Percentiles rank a stretch among this genome's conserved stretches.
These are phyloP conservation scores for Ceryle rudis DNA, from an alignment of 2,797 vertebrate species.

Conservation along the genomic window DNA sequence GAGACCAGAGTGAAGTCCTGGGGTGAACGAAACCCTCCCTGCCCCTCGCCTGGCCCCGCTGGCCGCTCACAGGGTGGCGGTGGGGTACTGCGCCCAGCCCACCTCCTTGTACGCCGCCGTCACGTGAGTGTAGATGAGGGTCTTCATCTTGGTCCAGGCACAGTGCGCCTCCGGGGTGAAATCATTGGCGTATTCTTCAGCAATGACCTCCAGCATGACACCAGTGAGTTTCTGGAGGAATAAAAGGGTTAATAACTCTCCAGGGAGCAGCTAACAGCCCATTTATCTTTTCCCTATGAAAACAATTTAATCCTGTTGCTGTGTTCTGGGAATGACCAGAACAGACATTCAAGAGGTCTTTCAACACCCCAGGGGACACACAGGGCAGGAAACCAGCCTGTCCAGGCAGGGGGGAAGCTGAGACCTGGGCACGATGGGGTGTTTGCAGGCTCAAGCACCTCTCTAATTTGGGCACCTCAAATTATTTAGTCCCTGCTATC, in stretches of 20 bases:
- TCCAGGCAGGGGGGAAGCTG: not conserved
- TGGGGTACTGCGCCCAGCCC: slow-evolving; percentile 94
- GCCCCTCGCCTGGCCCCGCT: slow-evolving; percentile 33
- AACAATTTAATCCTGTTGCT: fast-evolving
- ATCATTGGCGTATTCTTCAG: slow-evolving; percentile 90
- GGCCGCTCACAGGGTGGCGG: slow-evolving; percentile 77
- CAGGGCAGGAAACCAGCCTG: not conserved
- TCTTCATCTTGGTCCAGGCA: slow-evolving; percentile 93
- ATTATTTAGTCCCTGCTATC: not conserved
- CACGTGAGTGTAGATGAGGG: slow-evolving; percentile 91
- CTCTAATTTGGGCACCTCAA: not conserved
- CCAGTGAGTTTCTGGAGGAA: slow-evolving; percentile 88
- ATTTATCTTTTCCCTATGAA: not conserved
- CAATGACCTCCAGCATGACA: slow-evolving; percentile 91
- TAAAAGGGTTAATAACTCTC: not conserved
- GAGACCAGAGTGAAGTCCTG: slow-evolving; percentile 61
- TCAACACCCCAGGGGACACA: fast-evolving
- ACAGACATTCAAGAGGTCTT: fast-evolving
- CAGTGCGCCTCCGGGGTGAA: slow-evolving; percentile 90
- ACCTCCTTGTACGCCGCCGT: slow-evolving; percentile 93
- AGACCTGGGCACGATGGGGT: fast-evolving
- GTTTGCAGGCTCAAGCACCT: not conserved
- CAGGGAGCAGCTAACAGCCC: not conserved
- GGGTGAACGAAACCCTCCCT: slow-evolving; percentile 29
- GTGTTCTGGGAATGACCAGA: not conserved